Evolutionary conservation across 2,797 vertebrate species (phyloP), one percentile per base, ranked within the genome.

Genomic region (Sebastes dallii): DNA sequence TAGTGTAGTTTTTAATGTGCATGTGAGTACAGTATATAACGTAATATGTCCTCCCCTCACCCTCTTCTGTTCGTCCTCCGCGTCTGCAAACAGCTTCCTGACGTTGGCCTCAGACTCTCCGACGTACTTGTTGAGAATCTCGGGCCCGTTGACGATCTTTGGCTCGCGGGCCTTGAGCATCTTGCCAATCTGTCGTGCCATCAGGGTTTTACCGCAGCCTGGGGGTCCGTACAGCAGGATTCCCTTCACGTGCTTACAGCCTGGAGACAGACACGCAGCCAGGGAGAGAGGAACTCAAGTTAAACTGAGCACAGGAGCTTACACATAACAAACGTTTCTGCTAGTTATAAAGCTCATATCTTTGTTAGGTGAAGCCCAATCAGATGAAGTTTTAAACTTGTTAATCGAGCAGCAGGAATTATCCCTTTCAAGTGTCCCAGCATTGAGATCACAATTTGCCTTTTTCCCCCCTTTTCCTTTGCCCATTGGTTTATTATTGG

Each of bases 81-180:
- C 98, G n/a, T 99, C 98, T 36, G 97, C 98, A 58, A 99, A 99
- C 82, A 99, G 96, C 90, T 99, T 99, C 70, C 98, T 95, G 91
- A 99, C 96, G 94, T 99, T 99, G 78, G 98, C 98, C 85, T 99
- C 98, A 0, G 98, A 99, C 88, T 99, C 98, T 0, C 98, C 98
- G 3, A 99, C 98, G 0, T 98, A 99, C 71, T 99, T 99, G 92
- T 99, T 99, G 87, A 99, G 97, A 86, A 99, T 98, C 87, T 99
- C 98, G 0, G 98, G 98, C 11, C 98, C 98, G 0, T 99, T 99
- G 89, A 99, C 98, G 32, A 99, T 95, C 93, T 99, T 99, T 1
- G 98, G 98, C 84, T 99, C 98, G 11, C 97, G 96, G 82, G 98
- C 97, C n/a, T 98, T 99, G 77, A 99, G 95, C 98, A 99, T 99